These are phyloP conservation scores for Hypena proboscidalis DNA, from an alignment of 2,888 invertebrate species.

Conservation along the genomic window DNA sequence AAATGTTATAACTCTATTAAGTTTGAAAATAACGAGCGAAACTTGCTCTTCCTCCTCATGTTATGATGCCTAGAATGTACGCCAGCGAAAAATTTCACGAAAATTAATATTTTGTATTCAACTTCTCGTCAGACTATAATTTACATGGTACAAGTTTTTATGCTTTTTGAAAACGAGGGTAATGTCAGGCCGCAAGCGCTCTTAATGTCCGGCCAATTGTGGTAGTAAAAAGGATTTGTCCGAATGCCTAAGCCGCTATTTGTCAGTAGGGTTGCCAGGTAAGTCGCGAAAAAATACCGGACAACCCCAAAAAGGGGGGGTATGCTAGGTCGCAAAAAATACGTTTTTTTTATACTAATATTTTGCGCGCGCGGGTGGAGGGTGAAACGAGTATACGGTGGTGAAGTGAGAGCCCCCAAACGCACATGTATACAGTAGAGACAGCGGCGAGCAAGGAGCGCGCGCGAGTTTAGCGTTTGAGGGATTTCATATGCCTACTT, in stretches of 20 bases:
- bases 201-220: conserved; percentile 19
- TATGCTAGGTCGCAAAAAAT: too few relatives aligned
- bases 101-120: background rate
- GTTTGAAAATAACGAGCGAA: conserved; percentile 20
- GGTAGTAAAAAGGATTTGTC: conserved; percentile 10
- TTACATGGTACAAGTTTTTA: conserved; percentile 10
- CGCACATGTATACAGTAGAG: too few relatives aligned
- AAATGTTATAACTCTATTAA: conserved; percentile 27
- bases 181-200: conserved; percentile 13
- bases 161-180: conserved; percentile 15
- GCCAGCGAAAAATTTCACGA: conserved; percentile 12
- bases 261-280: conserved; percentile 5
- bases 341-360: too few relatives aligned
- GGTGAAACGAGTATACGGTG: too few relatives aligned
- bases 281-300: too few relatives aligned
- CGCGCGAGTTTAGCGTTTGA: too few relatives aligned
- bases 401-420: too few relatives aligned
- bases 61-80: conserved; percentile 23
- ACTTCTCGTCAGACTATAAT: conserved; percentile 7
- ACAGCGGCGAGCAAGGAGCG: too few relatives aligned
- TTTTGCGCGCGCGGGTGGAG: too few relatives aligned
- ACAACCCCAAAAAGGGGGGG: too few relatives aligned
- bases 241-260: conserved; percentile 1
- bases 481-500: too few relatives aligned
- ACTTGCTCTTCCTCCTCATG: conserved; percentile 13